Conservation (phyloP, 2,888 invertebrate species). For the Apodemia duryi region DNA sequence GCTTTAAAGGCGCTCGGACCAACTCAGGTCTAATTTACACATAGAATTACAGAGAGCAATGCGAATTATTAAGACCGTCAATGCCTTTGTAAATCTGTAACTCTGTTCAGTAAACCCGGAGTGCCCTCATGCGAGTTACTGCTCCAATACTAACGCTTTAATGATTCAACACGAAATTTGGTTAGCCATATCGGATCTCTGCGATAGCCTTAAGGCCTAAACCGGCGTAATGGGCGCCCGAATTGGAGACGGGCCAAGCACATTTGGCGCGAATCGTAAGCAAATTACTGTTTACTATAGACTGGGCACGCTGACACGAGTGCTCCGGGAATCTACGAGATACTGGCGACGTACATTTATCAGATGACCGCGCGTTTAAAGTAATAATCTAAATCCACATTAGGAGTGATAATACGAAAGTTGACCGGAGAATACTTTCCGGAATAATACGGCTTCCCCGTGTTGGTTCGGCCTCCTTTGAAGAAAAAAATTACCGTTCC, state of each 20-base stretch:
- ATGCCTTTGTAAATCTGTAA: not conserved
- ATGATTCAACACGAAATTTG: slow-evolving; percentile 4
- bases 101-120: not conserved
- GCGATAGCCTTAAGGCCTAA: slow-evolving; percentile 24
- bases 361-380: not conserved
- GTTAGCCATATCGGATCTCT: not conserved
- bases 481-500: no score
- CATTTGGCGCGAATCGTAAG: slow-evolving; percentile 53
- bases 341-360: not conserved
- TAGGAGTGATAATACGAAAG: no score
- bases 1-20: no score
- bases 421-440: no score
- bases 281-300: slow-evolving; percentile 58
- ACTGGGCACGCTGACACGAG: slow-evolving; percentile 19
- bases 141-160: not conserved
- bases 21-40: not conserved
- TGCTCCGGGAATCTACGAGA: no score
- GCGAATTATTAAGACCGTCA: not conserved
- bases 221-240: slow-evolving; percentile 31
- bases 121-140: not conserved
- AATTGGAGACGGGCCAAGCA: slow-evolving; percentile 52
- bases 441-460: no score
- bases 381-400: not conserved
- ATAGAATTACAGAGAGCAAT: not conserved
- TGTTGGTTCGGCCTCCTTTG: no score